phyloP scores from a whole-genome alignment of 2,797 vertebrate genomes.

The Microctenopoma steveboyesi region DNA sequence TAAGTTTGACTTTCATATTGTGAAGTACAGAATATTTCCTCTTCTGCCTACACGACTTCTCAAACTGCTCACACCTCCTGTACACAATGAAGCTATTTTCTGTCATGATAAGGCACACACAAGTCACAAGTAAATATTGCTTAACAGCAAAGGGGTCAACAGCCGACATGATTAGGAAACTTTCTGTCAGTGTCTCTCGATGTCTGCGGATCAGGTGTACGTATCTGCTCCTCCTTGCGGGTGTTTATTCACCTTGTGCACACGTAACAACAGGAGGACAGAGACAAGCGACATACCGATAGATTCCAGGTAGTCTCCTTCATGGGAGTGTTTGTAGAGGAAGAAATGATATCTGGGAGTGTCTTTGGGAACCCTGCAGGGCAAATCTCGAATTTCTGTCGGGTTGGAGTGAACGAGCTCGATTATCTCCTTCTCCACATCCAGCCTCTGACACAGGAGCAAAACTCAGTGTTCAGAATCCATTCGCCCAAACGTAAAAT shows the following conservation, averaged over 20 bases:
- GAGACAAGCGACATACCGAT: conserved; percentile 84
- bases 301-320: conserved; percentile 94
- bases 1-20: background rate
- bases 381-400: conserved; percentile 90
- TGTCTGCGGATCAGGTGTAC: conserved; percentile 15
- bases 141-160: background rate
- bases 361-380: conserved; percentile 90
- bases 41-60: background rate
- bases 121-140: background rate
- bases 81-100: conserved; percentile 4
- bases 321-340: conserved; percentile 95
- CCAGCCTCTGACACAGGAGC: conserved; percentile 81
- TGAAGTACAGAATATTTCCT: background rate
- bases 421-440: conserved; percentile 92
- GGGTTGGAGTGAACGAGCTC: conserved; percentile 93
- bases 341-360: conserved; percentile 98
- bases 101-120: background rate
- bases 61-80: background rate
- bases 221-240: conserved; percentile 1
- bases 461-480: background rate
- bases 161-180: background rate
- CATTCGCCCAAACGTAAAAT: background rate
- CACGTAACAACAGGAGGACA: conserved; percentile 3
- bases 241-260: background rate
- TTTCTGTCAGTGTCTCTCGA: background rate